Conservation (phyloP, 2,888 invertebrate species). For the Dynastes tityus region DNA sequence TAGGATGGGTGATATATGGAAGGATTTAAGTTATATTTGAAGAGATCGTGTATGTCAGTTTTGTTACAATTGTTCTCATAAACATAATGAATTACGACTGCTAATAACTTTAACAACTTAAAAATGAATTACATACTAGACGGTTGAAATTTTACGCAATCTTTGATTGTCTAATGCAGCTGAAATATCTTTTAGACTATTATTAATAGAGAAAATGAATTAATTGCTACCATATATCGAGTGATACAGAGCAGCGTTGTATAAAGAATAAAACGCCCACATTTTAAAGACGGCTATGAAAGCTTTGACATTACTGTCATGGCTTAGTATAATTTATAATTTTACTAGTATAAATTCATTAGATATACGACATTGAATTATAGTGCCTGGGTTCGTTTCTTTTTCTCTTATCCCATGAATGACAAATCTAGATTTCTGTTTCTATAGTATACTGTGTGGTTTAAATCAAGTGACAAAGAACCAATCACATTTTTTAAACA, state of each 20-base stretch:
- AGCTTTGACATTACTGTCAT: conserved; percentile 54
- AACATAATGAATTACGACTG: conserved; percentile 19
- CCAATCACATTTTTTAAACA: too few relatives aligned
- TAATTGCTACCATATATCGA: conserved; percentile 53
- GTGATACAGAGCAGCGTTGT: conserved; percentile 45
- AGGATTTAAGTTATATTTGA: neutral
- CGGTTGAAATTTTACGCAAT: conserved; percentile 33
- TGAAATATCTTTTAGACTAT: conserved; percentile 34
- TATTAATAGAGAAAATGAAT: conserved; percentile 55
- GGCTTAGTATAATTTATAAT: conserved; percentile 41
- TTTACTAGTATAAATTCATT: conserved; percentile 9
- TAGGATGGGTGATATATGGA: conserved; percentile 6
- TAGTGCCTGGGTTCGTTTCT: neutral
- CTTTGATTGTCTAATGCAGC: conserved; percentile 24
- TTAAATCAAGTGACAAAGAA: neutral
- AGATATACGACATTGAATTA: conserved; percentile 29
- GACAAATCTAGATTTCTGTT: conserved; percentile 7
- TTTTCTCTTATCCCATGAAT: neutral
- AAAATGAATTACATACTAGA: conserved; percentile 15
- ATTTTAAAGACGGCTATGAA: conserved; percentile 52
- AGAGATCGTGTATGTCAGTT: conserved; percentile 15
- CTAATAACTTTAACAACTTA: conserved; percentile 30
- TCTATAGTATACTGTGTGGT: neutral
- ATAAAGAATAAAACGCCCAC: conserved; percentile 54
- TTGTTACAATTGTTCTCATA: neutral